Conservation (phyloP, 2,113 vertebrate genomes). For the Tenrec ecaudatus region DNA sequence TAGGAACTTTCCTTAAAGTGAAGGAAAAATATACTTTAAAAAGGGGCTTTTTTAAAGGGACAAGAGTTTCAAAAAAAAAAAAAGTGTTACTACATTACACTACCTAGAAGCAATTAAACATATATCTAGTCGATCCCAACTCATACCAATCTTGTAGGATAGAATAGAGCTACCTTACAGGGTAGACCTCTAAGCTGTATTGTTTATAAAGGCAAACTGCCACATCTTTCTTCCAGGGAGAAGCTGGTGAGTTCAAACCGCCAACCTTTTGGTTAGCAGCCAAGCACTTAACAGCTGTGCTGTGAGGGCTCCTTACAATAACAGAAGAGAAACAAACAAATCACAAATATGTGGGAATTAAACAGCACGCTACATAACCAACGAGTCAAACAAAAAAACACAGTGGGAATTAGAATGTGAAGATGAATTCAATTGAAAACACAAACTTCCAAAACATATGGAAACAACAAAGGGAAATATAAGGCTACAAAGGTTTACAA, state of each 20-base stretch:
- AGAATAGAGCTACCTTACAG: too few species aligned
- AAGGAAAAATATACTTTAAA: background rate
- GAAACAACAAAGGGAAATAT: background rate
- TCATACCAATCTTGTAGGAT: too few species aligned
- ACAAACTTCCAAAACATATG: background rate
- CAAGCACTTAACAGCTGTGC: background rate
- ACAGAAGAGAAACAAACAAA: background rate
- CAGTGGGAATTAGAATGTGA: background rate
- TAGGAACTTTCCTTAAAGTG: background rate
- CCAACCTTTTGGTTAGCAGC: background rate
- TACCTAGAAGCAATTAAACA: too few species aligned
- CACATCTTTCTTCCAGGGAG: background rate
- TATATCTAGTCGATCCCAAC: too few species aligned
- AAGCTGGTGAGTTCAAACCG: background rate
- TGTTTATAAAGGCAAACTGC: too few species aligned
- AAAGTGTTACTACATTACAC: too few species aligned
- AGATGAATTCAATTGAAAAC: background rate
- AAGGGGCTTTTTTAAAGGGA: slow-evolving; percentile 29
- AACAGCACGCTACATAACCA: background rate
- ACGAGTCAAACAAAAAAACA: background rate
- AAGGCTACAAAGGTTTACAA: background rate
- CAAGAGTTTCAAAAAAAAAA: slow-evolving; percentile 47
- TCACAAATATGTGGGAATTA: background rate
- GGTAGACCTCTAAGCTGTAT: too few species aligned
- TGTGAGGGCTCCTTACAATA: background rate